phyloP scores from a whole-genome alignment of 2,888 invertebrate species.

The Nemurella pictetii region DNA sequence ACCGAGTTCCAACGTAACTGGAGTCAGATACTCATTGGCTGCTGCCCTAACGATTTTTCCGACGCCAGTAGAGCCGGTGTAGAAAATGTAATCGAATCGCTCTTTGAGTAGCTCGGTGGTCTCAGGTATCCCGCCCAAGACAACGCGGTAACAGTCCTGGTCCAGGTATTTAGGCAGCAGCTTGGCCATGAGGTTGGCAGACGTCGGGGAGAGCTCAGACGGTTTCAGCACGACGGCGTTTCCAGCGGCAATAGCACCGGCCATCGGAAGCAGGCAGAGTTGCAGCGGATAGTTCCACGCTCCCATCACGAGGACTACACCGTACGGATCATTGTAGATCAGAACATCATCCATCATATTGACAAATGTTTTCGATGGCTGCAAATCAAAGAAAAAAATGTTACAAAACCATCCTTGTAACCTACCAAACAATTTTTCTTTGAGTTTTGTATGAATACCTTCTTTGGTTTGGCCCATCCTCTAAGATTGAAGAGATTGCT shows the following conservation, averaged over 20 bases:
- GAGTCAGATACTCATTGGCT: slow-evolving; percentile 88
- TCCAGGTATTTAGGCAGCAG: slow-evolving; percentile 87
- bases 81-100: slow-evolving; percentile 95
- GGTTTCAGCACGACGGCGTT: slow-evolving; percentile 94
- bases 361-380: slow-evolving; percentile 70
- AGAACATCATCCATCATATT: slow-evolving; percentile 75
- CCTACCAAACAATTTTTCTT: neutral
- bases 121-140: slow-evolving; percentile 81
- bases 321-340: slow-evolving; percentile 85
- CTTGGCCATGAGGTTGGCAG: slow-evolving; percentile 71
- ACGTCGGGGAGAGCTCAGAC: slow-evolving; percentile 80
- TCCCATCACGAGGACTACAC: slow-evolving; percentile 85
- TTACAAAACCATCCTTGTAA: no score
- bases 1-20: slow-evolving; percentile 90
- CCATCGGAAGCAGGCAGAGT: slow-evolving; percentile 74
- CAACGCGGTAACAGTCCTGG: slow-evolving; percentile 78
- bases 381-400: slow-evolving; percentile 37
- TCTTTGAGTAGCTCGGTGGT: slow-evolving; percentile 84
- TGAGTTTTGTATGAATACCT: no score
- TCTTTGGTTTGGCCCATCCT: slow-evolving; percentile 76
- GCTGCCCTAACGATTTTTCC: slow-evolving; percentile 88
- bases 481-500: slow-evolving; percentile 70
- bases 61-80: slow-evolving; percentile 84
- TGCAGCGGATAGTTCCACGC: slow-evolving; percentile 98
- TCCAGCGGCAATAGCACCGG: slow-evolving; percentile 90